Conservation (phyloP, 2,113 vertebrate genomes). For the Oreochromis spilurus region DNA sequence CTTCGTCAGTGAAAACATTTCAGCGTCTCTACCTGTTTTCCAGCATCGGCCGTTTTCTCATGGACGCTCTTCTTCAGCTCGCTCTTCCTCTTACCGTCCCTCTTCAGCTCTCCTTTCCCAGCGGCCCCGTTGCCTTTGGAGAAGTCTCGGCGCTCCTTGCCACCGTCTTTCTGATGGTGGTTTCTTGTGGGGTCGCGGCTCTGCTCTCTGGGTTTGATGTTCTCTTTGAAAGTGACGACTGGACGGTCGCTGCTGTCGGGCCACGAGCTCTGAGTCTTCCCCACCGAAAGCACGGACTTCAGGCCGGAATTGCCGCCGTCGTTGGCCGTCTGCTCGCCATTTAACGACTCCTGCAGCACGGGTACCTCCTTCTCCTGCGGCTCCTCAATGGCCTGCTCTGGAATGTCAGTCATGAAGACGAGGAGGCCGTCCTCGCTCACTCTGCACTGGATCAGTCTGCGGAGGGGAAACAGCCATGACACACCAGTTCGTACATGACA, state of each 20-base stretch:
- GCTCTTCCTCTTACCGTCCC: slow-evolving; percentile 89
- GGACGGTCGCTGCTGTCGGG: slow-evolving; percentile 85
- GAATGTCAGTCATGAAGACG: slow-evolving; percentile 90
- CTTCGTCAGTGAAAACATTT: background rate
- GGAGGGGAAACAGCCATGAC: background rate
- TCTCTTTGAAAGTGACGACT: slow-evolving; percentile 95
- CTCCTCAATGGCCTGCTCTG: slow-evolving; percentile 86
- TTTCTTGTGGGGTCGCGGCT: slow-evolving; percentile 79
- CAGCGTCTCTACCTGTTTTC: slow-evolving; percentile 78
- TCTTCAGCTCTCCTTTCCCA: slow-evolving; percentile 83
- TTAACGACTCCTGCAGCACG: slow-evolving; percentile 82
- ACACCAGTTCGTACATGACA: background rate
- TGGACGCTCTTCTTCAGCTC: slow-evolving; percentile 82
- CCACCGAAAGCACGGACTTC: slow-evolving; percentile 88
- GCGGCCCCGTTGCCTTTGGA: slow-evolving; percentile 74
- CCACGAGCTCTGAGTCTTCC: slow-evolving; percentile 81
- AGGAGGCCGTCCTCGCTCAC: slow-evolving; percentile 86
- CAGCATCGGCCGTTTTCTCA: slow-evolving; percentile 79
- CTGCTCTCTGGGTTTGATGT: slow-evolving; percentile 89
- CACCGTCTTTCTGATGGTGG: slow-evolving; percentile 79
- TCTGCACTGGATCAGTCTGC: slow-evolving; percentile 88
- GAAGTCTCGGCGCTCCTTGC: slow-evolving; percentile 81
- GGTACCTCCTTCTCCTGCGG: slow-evolving; percentile 85
- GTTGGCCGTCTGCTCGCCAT: slow-evolving; percentile 73
- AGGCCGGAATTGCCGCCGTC: slow-evolving; percentile 79